Base-by-base conservation (phyloP, 2,888 invertebrate species). In the Kryphioiulus occultus region DNA sequence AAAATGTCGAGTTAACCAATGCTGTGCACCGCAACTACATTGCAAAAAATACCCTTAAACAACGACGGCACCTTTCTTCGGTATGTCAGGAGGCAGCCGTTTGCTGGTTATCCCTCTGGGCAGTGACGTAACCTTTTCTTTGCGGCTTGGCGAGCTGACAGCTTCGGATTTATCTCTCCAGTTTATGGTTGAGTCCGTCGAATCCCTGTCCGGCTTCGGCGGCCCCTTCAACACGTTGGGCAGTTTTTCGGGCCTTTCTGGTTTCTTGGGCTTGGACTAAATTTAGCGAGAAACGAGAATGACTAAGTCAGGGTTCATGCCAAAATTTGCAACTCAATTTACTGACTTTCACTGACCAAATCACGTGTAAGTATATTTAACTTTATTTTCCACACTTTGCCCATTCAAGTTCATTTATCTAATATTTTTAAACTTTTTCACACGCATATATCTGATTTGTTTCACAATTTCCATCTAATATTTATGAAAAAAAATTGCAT, bases 31-130 rank as follows among this genome's bases (percentile, higher is more conserved):
- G 78, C 78, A 83, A 7, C 17, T 47, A 17, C 47, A 47, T 7
- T 59, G 5, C 19, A 22, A 59, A 59, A 9, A 4, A 22, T n/a
- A n/a, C n/a, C 59, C 15, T 17, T n/a, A n/a, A n/a, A n/a, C n/a
- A 10, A 22, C n/a, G 2, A n/a, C 10, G 15, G 15, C 44, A 89
- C 89, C 89, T 88, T 89, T 89, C 26, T 68, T 68, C 10, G 90
- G 47, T 88, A 90, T 78, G 85, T 89, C 88, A 32, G 88, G 88
- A 22, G 88, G 86, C 88, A 89, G 88, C 89, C 90, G 85, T 89
- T 88, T 90, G 88, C 88, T 59, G 26, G 68, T 2, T 32, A 47
- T 84, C 32, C 87, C 86, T 86, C 86, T 30, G 15, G 86, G 26
- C 32, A 86, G 47, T 9, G 88, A 86, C 26, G 86, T 53, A 30